Conservation (phyloP, 2,797 vertebrate species). For the Eulemur rubriventer region DNA sequence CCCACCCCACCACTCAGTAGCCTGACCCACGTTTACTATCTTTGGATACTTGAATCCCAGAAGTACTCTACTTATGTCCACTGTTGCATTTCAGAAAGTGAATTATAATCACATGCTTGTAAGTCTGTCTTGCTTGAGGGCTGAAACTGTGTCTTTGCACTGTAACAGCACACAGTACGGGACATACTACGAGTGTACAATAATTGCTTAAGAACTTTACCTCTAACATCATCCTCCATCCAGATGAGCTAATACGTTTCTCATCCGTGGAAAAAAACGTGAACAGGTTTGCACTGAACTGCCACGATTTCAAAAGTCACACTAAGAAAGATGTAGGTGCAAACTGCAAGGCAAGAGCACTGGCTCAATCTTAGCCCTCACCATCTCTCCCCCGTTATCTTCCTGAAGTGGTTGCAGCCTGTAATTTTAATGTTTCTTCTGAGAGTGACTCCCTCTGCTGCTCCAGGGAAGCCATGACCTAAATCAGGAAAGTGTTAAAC, state of each 20-base stretch:
- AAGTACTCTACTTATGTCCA: neutral
- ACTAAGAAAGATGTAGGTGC: neutral
- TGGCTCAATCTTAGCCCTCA: neutral
- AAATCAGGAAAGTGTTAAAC: slow-evolving; percentile 47
- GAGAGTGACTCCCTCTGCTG: slow-evolving; percentile 77
- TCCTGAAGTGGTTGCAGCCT: slow-evolving; percentile 4
- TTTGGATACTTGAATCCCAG: neutral
- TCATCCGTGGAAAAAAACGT: neutral
- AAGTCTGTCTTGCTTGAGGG: neutral
- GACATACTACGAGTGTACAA: neutral
- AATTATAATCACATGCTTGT: neutral
- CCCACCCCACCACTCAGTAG: neutral
- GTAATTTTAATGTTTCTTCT: slow-evolving; percentile 45
- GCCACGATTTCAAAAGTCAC: neutral
- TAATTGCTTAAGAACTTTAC: neutral
- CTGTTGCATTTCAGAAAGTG: neutral
- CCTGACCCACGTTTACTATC: neutral
- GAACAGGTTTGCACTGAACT: neutral
- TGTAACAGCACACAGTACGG: neutral
- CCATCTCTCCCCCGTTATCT: neutral
- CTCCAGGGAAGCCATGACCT: slow-evolving; percentile 65
- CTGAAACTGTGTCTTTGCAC: neutral
- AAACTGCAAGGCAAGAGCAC: neutral
- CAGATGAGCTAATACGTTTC: neutral
- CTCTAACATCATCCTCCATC: neutral